These are phyloP conservation scores for Drosophila neutralis DNA, from an alignment of 2,888 invertebrate genomes.

Conservation along the genomic window DNA sequence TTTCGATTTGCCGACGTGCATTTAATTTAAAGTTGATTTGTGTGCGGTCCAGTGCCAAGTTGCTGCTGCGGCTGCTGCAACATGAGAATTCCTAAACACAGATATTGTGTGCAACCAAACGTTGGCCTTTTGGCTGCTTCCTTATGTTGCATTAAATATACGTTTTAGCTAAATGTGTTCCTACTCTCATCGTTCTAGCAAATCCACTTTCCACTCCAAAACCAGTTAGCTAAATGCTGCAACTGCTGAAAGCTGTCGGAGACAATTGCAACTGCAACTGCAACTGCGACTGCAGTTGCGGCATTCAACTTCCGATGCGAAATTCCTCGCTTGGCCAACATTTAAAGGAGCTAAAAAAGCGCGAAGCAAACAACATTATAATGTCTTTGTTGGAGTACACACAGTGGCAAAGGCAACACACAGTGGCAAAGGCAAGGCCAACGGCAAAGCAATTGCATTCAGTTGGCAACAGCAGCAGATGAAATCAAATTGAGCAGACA, in stretches of 20 bases:
- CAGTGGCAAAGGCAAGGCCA: conserved; percentile 21
- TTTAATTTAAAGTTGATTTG: conserved; percentile 79
- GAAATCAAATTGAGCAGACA: conserved; percentile 73
- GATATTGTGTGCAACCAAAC: conserved; percentile 45
- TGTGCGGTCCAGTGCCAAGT: conserved; percentile 35
- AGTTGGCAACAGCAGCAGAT: conserved; percentile 66
- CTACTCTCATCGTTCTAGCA: conserved; percentile 32
- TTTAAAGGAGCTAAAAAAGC: conserved; percentile 15
- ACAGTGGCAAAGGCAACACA: not conserved
- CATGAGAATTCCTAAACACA: conserved; percentile 62
- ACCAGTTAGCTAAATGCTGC: not conserved
- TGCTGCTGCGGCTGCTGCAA: conserved; percentile 14
- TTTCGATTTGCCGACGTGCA: conserved; percentile 40
- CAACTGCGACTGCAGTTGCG: not conserved
- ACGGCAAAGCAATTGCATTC: conserved; percentile 73
- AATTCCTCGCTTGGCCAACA: conserved; percentile 25
- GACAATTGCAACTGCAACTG: not conserved
- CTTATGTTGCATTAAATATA: conserved; percentile 33
- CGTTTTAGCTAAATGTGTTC: conserved; percentile 15
- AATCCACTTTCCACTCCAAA: conserved; percentile 1
- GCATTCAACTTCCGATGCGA: conserved; percentile 5
- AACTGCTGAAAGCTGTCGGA: conserved; percentile 20
- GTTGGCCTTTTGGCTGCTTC: conserved; percentile 13
- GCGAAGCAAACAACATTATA: not conserved
- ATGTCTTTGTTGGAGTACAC: not conserved